Base-by-base conservation (phyloP, 1,140 invertebrate species). In the Drosophila sulfurigaster region DNA sequence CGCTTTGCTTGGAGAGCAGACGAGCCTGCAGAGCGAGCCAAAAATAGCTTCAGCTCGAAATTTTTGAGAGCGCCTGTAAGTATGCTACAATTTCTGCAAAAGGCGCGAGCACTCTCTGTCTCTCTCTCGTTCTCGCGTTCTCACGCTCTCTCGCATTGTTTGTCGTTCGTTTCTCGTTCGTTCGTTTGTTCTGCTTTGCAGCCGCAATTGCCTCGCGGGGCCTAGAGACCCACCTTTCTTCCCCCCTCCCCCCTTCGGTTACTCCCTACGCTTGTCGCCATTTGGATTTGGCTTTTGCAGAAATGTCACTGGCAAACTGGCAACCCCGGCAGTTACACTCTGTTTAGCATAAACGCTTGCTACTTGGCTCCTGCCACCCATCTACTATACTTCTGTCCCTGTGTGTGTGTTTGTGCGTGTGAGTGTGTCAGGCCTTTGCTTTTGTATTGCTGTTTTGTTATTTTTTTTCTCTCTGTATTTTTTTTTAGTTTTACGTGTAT, bases 301-400 rank as follows among this genome's bases (percentile, higher is more conserved):
- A 86, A 82, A 86, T 86, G 82, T 86, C 82, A 86, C 80, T 78
- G 79, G 74, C 69, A 60, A 65, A 64, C 63, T 87, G 81, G 86
- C 85, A 85, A 89, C 85, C 85, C 85, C 85, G 86, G 81, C 81
- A 89, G 85, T 89, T 89, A 89, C 85, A 89, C 85, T 89, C 86
- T 89, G 85, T 90, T 89, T 89, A 90, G 86, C 85, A 89, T 90
- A 90, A 89, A 89, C 81, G 85, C 78, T 89, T 89, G 85, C 86
- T 90, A 89, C 85, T 88, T 88, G 85, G 85, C 85, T 87, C 79
- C 83, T 79, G 86, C 67, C 72, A 79, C 59, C 41, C 20, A 25
- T 25, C 20, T 25, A 25, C 20, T 25, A 25, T 4, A 16, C 38
- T 62, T 43, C 64, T 65, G 41, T 46, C 15, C 62, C 30, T 59